Evolutionary conservation across 2,888 invertebrate genomes (phyloP).

Genomic region (Eurytoma adleriae): DNA sequence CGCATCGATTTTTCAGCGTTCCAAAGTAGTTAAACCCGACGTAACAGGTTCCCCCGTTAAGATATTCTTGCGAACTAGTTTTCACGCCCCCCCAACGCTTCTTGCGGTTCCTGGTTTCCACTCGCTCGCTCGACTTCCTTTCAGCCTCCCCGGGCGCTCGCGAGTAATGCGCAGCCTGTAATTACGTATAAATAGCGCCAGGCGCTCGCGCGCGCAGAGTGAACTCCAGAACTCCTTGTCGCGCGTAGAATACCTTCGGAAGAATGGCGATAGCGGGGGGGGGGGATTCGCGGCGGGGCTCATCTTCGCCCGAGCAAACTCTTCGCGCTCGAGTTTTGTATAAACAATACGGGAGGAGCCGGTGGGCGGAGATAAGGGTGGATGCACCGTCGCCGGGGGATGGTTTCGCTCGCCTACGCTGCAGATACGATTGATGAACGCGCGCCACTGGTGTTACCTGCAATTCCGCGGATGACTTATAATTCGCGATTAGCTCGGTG

Average conservation of each 20-base stretch:
- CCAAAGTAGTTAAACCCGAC: no score
- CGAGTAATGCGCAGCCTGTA: slow-evolving; percentile 16
- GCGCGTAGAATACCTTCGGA: neutral
- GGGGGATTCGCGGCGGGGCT: no score
- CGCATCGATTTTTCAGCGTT: no score
- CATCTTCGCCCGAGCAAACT: neutral
- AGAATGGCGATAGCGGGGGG: slow-evolving; percentile 9
- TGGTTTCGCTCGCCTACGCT: neutral
- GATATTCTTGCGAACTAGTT: no score
- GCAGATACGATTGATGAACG: slow-evolving; percentile 19
- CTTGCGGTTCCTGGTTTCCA: no score
- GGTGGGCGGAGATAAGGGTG: neutral
- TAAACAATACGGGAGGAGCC: neutral
- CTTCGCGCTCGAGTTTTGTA: neutral
- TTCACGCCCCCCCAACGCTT: neutral
- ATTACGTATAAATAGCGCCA: slow-evolving; percentile 45
- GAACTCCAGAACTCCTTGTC: neutral
- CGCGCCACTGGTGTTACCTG: neutral
- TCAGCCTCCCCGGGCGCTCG: no score
- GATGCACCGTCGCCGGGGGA: neutral
- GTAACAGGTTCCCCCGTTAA: no score
- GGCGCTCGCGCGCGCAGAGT: slow-evolving; percentile 3
- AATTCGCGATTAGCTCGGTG: slow-evolving; percentile 46
- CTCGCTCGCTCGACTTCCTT: slow-evolving; percentile 1
- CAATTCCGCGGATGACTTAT: slow-evolving; percentile 24